Evolutionary conservation across 1,140 invertebrate genomes (phyloP).

Genomic region (Bombus cullumanus): DNA sequence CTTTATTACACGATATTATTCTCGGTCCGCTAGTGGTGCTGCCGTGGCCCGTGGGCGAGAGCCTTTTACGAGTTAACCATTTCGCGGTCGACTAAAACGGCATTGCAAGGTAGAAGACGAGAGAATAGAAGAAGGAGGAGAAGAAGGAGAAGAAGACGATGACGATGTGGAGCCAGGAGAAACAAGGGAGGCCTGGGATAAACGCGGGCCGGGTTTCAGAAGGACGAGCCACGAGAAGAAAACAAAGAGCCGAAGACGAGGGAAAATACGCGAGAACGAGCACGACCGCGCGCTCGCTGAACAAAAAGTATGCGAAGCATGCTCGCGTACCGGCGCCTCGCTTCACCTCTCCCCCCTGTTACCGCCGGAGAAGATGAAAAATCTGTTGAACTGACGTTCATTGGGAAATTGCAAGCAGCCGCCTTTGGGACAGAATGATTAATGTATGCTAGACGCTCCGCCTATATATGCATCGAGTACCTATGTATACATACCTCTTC

Average conservation of each 20-base stretch:
- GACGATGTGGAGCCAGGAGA: constrained; percentile 6
- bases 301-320: constrained; percentile 48
- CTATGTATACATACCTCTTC: constrained; percentile 16
- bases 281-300: constrained; percentile 3
- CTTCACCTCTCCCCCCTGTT: not conserved
- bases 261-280: constrained; percentile 41
- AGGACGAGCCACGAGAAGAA: not conserved
- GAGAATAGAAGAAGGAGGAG: not conserved
- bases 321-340: not conserved
- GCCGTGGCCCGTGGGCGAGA: constrained; percentile 56
- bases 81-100: constrained; percentile 24
- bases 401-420: constrained; percentile 68
- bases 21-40: not conserved
- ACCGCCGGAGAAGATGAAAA: constrained; percentile 60
- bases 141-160: constrained; percentile 4
- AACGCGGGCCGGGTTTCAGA: constrained; percentile 3
- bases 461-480: constrained; percentile 51
- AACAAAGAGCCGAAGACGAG: constrained; percentile 32
- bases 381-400: constrained; percentile 66
- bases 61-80: constrained; percentile 65
- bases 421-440: constrained; percentile 69
- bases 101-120: constrained; percentile 17
- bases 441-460: constrained; percentile 55
- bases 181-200: not conserved
- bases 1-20: constrained; percentile 63